Conservation (phyloP, 2,113 vertebrate species). For the Plestiodon gilberti region DNA sequence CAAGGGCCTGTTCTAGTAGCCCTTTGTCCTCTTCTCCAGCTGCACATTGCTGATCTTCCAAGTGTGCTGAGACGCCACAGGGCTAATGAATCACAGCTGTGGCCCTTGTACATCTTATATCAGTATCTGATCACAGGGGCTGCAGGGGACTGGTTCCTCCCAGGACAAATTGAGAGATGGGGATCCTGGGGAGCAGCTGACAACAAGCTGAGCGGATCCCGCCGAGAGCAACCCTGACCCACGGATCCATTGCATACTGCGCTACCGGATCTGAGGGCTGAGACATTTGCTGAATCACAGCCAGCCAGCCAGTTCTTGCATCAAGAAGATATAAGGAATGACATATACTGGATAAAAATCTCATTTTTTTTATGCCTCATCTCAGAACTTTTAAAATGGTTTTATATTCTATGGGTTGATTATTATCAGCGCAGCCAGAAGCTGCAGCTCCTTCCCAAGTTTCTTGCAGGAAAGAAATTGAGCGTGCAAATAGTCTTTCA, state of each 20-base stretch:
- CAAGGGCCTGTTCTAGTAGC: too few relatives aligned
- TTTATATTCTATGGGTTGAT: slow-evolving; percentile 63
- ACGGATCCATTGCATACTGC: neutral
- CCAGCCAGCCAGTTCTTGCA: slow-evolving; percentile 36
- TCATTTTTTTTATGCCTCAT: slow-evolving; percentile 51
- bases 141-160: too few relatives aligned
- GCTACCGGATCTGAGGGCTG: slow-evolving; percentile 38
- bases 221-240: neutral
- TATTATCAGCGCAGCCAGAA: slow-evolving; percentile 64
- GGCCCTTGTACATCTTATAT: too few relatives aligned
- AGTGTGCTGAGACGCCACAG: too few relatives aligned
- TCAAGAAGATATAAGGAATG: slow-evolving; percentile 13
- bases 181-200: neutral
- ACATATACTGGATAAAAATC: slow-evolving; percentile 49
- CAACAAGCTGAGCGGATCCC: neutral
- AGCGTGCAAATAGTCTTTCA: slow-evolving; percentile 77
- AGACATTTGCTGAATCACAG: neutral
- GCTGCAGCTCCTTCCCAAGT: slow-evolving; percentile 57
- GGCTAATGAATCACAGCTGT: too few relatives aligned
- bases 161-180: too few relatives aligned
- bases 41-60: too few relatives aligned
- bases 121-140: too few relatives aligned
- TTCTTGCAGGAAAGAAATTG: slow-evolving; percentile 77
- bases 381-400: slow-evolving; percentile 57
- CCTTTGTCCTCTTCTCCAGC: too few relatives aligned